A percentile compares a stretch with the other conserved stretches of the same genome.
These are phyloP conservation scores for Eupristina koningsbergeri DNA, from an alignment of 1,140 invertebrate genomes.

Conservation along the genomic window DNA sequence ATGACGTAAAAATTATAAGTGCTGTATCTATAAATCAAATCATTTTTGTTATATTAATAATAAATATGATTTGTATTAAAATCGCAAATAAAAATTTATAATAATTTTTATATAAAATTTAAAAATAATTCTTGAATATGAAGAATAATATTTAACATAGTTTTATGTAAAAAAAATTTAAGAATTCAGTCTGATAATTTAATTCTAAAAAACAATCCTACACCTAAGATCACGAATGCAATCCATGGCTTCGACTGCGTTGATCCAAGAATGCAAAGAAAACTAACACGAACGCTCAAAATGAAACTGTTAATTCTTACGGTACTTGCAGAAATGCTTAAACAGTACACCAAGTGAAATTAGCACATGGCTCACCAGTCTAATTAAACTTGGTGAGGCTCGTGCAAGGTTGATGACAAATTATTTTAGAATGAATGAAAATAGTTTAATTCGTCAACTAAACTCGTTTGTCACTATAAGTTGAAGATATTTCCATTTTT, in stretches of 20 bases:
- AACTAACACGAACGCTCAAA: background rate
- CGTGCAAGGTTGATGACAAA: slow-evolving; percentile 26
- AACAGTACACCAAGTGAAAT: background rate
- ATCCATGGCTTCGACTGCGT: background rate
- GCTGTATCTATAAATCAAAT: no score
- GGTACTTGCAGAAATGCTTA: background rate
- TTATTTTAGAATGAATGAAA: background rate
- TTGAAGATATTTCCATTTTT: background rate
- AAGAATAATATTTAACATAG: no score
- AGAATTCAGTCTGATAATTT: no score
- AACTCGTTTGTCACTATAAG: background rate
- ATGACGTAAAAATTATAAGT: no score
- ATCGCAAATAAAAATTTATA: no score
- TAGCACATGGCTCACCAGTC: slow-evolving; percentile 31
- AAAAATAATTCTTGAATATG: no score
- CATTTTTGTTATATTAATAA: no score
- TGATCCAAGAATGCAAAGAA: background rate
- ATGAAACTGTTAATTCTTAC: background rate
- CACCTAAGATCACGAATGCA: no score
- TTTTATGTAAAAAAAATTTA: no score
- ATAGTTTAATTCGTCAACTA: background rate
- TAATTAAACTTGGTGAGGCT: background rate
- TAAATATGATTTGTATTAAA: no score
- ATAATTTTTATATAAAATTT: no score
- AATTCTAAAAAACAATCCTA: no score